These are phyloP conservation scores for Coecobrya sp. DNA, from an alignment of 2,888 invertebrate species.

Conservation along the genomic window DNA sequence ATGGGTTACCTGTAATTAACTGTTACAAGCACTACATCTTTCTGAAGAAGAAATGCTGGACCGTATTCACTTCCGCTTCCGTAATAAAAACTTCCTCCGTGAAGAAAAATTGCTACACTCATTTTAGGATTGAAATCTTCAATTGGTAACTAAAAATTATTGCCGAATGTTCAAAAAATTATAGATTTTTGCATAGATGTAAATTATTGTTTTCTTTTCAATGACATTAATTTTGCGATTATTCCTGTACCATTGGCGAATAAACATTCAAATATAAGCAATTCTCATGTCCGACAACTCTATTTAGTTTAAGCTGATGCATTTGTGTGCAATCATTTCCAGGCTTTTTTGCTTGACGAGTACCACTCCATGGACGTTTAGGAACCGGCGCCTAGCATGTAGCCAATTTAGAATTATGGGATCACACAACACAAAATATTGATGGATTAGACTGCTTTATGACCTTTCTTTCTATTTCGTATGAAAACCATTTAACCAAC, in stretches of 20 bases:
- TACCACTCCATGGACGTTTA: constrained; percentile 79
- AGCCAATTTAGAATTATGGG: background rate
- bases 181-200: no score
- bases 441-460: no score
- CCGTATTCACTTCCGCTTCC: constrained; percentile 76
- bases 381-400: constrained; percentile 78
- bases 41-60: constrained; percentile 67
- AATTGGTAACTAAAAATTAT: constrained; percentile 68
- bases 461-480: no score
- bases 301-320: constrained; percentile 72
- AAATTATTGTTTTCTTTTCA: no score
- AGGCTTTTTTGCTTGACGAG: constrained; percentile 79
- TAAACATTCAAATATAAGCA: constrained; percentile 81
- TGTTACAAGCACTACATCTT: constrained; percentile 74
- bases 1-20: constrained; percentile 63
- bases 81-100: constrained; percentile 80
- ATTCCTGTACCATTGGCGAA: constrained; percentile 61
- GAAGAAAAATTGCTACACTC: constrained; percentile 80
- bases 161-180: no score
- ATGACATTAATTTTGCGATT: background rate
- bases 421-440: background rate
- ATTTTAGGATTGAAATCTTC: constrained; percentile 69
- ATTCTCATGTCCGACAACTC: constrained; percentile 82
- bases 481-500: no score
- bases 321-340: constrained; percentile 81